Conservation (phyloP, 2,113 vertebrate genomes). For the Rynchops niger region DNA sequence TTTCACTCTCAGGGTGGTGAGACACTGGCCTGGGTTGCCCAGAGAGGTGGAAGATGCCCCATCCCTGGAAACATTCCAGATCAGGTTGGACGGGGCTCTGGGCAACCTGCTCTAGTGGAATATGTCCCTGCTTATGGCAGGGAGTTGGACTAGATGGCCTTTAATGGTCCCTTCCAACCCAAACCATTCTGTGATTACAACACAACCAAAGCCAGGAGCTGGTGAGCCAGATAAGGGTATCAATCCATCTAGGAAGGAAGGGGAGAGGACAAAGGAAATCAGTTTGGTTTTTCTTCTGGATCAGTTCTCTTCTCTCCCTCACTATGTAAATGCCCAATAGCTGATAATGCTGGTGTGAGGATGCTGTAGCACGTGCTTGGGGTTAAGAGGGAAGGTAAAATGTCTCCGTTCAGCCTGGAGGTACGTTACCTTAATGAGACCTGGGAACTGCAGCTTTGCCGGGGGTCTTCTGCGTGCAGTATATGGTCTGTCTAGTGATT, state of each 20-base stretch:
- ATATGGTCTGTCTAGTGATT: not conserved
- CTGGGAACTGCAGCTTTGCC: not conserved
- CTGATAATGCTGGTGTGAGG: not conserved
- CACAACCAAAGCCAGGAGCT: not conserved
- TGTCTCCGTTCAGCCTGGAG: not conserved
- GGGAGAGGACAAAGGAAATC: not conserved
- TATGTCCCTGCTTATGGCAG: not conserved
- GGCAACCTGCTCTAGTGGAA: not conserved
- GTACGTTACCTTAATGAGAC: fast-evolving
- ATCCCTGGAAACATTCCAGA: not conserved
- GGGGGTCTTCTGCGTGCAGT: not conserved
- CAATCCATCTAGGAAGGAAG: not conserved
- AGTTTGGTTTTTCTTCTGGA: not conserved
- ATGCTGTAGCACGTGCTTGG: not conserved
- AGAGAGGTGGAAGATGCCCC: not conserved
- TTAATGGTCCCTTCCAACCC: not conserved
- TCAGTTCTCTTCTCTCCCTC: not conserved
- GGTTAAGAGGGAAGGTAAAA: not conserved
- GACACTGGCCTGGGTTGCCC: not conserved
- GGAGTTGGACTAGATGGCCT: not conserved
- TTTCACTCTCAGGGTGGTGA: fast-evolving
- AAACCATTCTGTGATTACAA: not conserved
- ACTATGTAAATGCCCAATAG: not conserved
- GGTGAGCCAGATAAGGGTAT: not conserved
- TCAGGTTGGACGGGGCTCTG: not conserved